Conservation (phyloP, 2,797 vertebrate genomes). For the Hemitrygon akajei region DNA sequence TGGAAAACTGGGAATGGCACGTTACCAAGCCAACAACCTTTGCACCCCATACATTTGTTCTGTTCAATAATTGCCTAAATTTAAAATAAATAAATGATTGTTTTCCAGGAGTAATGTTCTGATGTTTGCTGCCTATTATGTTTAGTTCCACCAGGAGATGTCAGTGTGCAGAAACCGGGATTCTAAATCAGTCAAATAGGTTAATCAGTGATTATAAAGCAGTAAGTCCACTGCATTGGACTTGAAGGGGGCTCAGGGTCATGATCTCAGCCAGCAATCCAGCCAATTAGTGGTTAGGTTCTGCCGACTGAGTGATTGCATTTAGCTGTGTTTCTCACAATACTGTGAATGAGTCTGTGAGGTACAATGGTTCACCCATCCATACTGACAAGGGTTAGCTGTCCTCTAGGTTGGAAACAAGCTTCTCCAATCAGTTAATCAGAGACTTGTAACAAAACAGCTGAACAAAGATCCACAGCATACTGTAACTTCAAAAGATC, state of each 20-base stretch:
- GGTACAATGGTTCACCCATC: not conserved
- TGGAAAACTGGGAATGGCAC: not conserved
- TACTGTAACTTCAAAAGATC: not conserved
- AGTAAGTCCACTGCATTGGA: not conserved
- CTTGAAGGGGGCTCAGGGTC: not conserved
- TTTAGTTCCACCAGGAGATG: constrained; percentile 4
- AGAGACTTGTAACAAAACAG: not conserved
- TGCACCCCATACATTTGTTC: not conserved
- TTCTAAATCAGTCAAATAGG: constrained; percentile 32
- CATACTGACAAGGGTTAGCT: not conserved
- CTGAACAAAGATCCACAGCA: not conserved
- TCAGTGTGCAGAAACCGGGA: not conserved
- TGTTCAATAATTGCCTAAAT: not conserved
- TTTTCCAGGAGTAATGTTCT: not conserved
- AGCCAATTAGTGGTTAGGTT: not conserved
- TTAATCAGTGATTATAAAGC: constrained; percentile 32
- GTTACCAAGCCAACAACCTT: not conserved
- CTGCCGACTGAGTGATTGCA: constrained; percentile 6
- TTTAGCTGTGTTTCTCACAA: not conserved
- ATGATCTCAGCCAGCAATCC: constrained; percentile 3
- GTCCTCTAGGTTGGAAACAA: constrained; percentile 3
- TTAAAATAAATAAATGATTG: not conserved
- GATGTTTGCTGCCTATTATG: not conserved
- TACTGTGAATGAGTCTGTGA: not conserved
- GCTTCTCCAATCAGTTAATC: constrained; percentile 26